phyloP scores from a whole-genome alignment of 2,797 vertebrate species.

The Staurois parvus region DNA sequence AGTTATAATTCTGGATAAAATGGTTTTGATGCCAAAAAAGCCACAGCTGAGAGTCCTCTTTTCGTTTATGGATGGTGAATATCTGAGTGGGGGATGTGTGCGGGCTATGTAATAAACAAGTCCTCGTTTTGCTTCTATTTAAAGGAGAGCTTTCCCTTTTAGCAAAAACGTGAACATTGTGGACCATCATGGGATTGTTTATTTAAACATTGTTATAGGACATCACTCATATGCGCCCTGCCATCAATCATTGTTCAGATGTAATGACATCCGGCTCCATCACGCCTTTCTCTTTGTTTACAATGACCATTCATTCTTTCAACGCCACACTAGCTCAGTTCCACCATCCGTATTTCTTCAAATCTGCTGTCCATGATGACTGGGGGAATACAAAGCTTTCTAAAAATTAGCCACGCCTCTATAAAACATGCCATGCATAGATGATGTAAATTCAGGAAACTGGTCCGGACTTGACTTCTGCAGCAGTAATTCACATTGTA shows the following conservation, averaged over 20 bases:
- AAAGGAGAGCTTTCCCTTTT: too few relatives aligned
- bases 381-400: slow-evolving; percentile 37
- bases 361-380: slow-evolving; percentile 19
- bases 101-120: too few relatives aligned
- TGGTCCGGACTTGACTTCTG: background rate
- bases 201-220: slow-evolving; percentile 1
- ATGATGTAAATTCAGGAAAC: background rate
- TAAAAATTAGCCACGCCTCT: slow-evolving; percentile 23
- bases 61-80: too few relatives aligned
- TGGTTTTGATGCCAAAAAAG: too few relatives aligned
- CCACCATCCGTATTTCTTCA: slow-evolving; percentile 28
- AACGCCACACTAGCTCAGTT: slow-evolving; percentile 6
- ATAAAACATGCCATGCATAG: background rate
- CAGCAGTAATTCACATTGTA: background rate
- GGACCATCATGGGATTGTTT: background rate
- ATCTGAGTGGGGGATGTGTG: too few relatives aligned
- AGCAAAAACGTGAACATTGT: background rate
- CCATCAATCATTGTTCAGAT: slow-evolving; percentile 34
- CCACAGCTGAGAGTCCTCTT: too few relatives aligned
- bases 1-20: too few relatives aligned
- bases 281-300: slow-evolving; percentile 23
- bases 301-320: slow-evolving; percentile 17
- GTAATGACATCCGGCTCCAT: slow-evolving; percentile 16
- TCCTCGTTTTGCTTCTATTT: too few relatives aligned
- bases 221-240: slow-evolving; percentile 1